Evolutionary conservation across 2,113 vertebrate genomes (phyloP), one percentile per base, ranked within the genome.

Genomic region (Brachypteracias leptosomus): DNA sequence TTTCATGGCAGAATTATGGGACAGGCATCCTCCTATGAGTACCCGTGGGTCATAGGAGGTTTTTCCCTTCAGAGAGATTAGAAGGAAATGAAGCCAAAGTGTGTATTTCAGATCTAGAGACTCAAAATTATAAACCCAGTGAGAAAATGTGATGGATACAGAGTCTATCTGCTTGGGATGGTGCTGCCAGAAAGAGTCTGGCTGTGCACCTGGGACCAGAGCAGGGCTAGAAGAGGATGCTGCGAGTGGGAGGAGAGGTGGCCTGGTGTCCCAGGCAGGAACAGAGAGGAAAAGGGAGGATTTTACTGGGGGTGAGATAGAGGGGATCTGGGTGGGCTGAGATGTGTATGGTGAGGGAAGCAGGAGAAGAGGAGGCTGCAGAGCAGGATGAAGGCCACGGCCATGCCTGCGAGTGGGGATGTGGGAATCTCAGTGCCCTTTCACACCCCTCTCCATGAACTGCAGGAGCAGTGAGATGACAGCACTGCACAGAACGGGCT

Each of bases 321-420:
- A 55, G n/a, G 38, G 54, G 6, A 33, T 55, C 35, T 1, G 0
- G 21, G 42, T 35, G 61, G 36, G 24, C 44, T 4, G 20, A 42
- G 31, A 47, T 5, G 15, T 9, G 25, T 20, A 18, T 0, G 2
- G 42, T 1, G 1, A 7, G 9, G 35, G 9, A 44, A 11, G 40
- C 0, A 2, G 42, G 19, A 42, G 65, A 36, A 24, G 13, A 44
- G 5, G 49, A 42, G 35, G 31, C 26, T 36, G 51, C 46, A 52
- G 68, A 16, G 5, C 6, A 5, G 47, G 63, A 42, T 1, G 2
- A 62, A 88, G 63, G 65, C 36, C 40, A 12, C 9, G 11, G 38
- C 67, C 1, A 0, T 9, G 33, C 5, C 33, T 24, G 35, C 0
- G 2, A 26, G 44, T 1, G 3, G 24, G 10, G 28, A 16, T 0